Evolutionary conservation across 1,140 invertebrate species (phyloP), one percentile per base, ranked within the genome.

Genomic region (Pseudomyrmex gracilis): DNA sequence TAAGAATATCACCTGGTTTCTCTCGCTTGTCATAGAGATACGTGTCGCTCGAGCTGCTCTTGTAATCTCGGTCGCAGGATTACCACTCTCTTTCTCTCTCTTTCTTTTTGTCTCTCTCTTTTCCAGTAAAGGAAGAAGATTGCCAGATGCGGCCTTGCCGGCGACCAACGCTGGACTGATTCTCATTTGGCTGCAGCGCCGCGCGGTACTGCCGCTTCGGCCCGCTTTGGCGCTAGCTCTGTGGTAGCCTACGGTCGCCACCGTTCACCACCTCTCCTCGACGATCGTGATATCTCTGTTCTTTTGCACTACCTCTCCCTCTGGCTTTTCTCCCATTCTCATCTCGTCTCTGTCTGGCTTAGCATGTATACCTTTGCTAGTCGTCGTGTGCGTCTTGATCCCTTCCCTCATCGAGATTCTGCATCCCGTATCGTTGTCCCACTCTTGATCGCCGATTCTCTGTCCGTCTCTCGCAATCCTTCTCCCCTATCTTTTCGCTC

Each of bases 101-200:
- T 34, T 34, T 34, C 34, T 34, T 34, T 34, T 34, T 34, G 34
- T 34, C 34, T 34, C 34, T 34, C 34, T 61, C 77, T 68, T 34
- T 68, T 66, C 80, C 58, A 70, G 73, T 60, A 70, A 63, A 58
- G 73, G 57, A 49, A 12, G 20, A 34, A 60, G 17, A 12, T 78
- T 82, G 82, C 71, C 84, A 90, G 91, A 90, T 92, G 89, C 90
- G 90, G 86, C 89, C 90, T 91, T 90, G 90, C 89, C 92, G 93
- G 90, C 93, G 92, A 93, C 89, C 92, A 93, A 93, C 92, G 92
- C 92, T 93, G 92, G 91, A 94, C 93, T 94, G 92, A 93, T 93
- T 92, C 91, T 93, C 93, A 91, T 93, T 92, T 92, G 87, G 90
- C 91, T 91, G 91, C 91, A 92, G 90, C 88, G 88, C 88, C 86